Evolutionary conservation across 2,113 vertebrate species (phyloP), one percentile per base, ranked within the genome.

Genomic region (Gobio gobio): DNA sequence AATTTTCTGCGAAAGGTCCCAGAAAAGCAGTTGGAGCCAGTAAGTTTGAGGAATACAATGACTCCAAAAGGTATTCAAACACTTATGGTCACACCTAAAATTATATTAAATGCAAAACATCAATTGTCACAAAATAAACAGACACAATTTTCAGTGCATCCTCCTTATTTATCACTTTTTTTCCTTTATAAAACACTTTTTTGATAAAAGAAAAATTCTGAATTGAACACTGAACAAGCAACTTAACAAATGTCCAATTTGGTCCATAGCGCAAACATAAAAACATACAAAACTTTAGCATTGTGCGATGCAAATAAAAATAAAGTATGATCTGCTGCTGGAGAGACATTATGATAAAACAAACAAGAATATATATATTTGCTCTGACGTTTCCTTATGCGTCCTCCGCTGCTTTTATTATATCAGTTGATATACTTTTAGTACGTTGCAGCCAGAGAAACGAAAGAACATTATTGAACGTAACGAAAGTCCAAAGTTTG

Each of bases 201-300:
- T 76, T 76, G n/a, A 33, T 77, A 36, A 77, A 77, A 77, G 6
- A 56, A 77, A 76, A 56, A 29, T 22, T 56, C 13, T 29, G 20
- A 36, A 47, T 36, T 10, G 54, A 78, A 78, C 73, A 75, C 51
- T 26, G 80, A 75, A 88, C 74, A 73, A 47, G 33, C 8, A 86
- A 78, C 74, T 51, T 83, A 78, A 72, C 47, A 79, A 45, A 58
- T 40, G 6, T 5, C 54, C 29, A 40, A 5, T 58, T 58, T 56
- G 51, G 18, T 58, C 51, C 5, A 58, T 78, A 40, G 51, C n/a
- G 51, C 33, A 79, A 79, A 78, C 33, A 59, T 22, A 36, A 54
- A 12, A 58, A 36, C 43, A 29, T 29, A 61, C 70, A 73, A 47
- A 73, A 73, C 70, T 47, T 73, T 14, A 73, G 70, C 70, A n/a